Percentiles rank a stretch among this genome's conserved stretches.
Conservation (phyloP, 1,140 invertebrate genomes). For the Trachelipus rathkii region DNA sequence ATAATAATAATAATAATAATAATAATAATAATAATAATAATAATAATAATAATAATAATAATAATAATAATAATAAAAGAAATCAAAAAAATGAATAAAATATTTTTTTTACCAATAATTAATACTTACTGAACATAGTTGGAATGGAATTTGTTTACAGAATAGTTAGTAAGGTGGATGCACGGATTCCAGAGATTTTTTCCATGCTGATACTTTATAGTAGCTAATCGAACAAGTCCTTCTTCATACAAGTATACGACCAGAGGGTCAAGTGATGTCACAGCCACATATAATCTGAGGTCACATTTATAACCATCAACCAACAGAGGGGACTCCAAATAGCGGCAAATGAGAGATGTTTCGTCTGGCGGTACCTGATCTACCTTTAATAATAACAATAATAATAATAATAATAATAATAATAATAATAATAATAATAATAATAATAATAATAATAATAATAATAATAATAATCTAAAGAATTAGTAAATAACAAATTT, state of each 20-base stretch:
- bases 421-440: too few relatives aligned
- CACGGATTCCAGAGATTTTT: constrained; percentile 52
- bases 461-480: too few relatives aligned
- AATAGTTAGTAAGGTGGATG: constrained; percentile 62
- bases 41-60: too few relatives aligned
- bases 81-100: too few relatives aligned
- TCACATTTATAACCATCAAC: constrained; percentile 92
- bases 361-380: constrained; percentile 87
- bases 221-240: constrained; percentile 55
- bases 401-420: too few relatives aligned
- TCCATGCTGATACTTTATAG: constrained; percentile 48
- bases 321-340: constrained; percentile 87
- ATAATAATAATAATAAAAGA: too few relatives aligned
- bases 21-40: too few relatives aligned
- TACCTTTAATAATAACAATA: constrained; percentile 58
- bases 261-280: constrained; percentile 60
- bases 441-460: too few relatives aligned
- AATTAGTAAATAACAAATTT: too few relatives aligned
- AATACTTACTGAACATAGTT: constrained; percentile 48
- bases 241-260: constrained; percentile 60
- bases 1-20: too few relatives aligned
- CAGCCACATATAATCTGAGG: constrained; percentile 58
- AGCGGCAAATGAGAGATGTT: constrained; percentile 85
- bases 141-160: constrained; percentile 56
- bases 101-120: too few relatives aligned